phyloP scores from a whole-genome alignment of 2,888 invertebrate species.

The Colletes collaris region DNA sequence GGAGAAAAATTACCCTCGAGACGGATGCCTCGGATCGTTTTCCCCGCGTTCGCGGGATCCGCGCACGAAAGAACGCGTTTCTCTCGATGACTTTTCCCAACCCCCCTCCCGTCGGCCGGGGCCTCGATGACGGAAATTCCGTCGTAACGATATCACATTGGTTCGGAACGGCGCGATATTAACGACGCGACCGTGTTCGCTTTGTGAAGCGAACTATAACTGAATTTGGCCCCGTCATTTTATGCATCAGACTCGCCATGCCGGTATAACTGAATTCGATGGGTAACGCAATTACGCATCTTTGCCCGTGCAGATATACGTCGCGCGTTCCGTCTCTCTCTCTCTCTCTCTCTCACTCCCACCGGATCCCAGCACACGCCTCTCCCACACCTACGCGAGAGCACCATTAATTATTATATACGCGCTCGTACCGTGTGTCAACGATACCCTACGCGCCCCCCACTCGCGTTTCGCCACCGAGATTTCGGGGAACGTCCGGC shows the following conservation, averaged over 20 bases:
- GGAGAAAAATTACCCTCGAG: conserved; percentile 77
- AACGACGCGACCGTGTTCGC: conserved; percentile 79
- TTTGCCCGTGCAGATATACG: conserved; percentile 78
- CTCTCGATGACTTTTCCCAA: conserved; percentile 27
- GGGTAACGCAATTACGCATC: conserved; percentile 83
- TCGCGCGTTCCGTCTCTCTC: conserved; percentile 51
- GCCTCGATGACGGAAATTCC: conserved; percentile 65
- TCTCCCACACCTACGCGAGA: conserved; percentile 64
- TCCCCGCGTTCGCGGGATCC: background rate
- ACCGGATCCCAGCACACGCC: conserved; percentile 40
- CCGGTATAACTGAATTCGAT: conserved; percentile 82
- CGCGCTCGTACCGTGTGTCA: conserved; percentile 62
- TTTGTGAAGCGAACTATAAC: conserved; percentile 83
- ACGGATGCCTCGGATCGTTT: conserved; percentile 63
- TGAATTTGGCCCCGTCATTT: conserved; percentile 82
- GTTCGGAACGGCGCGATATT: conserved; percentile 76
- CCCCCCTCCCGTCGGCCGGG: background rate
- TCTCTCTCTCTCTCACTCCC: conserved; percentile 11
- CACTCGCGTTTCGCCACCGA: conserved; percentile 10
- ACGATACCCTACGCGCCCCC: conserved; percentile 59
- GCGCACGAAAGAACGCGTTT: background rate
- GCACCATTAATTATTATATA: conserved; percentile 71
- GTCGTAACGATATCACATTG: conserved; percentile 68
- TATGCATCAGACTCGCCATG: conserved; percentile 83
- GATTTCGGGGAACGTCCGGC: background rate